Conservation (phyloP, 2,797 vertebrate species). For the Rhyacichthys aspro region DNA sequence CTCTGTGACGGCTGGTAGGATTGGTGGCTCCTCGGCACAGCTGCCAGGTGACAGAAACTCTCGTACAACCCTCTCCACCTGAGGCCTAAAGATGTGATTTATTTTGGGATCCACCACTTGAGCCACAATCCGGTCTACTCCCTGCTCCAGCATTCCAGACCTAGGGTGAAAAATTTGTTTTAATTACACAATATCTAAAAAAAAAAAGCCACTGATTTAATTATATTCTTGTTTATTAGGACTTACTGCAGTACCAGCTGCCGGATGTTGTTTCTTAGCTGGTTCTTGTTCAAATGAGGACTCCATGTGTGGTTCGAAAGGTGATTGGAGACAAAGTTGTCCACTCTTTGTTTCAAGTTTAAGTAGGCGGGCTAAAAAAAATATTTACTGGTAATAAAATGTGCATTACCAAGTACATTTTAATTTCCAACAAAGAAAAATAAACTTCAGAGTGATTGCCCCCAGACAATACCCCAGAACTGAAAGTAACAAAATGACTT, state of each 20-base stretch:
- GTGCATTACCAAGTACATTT: no score
- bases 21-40: constrained; percentile 79
- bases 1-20: constrained; percentile 66
- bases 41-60: constrained; percentile 93
- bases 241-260: constrained; percentile 98
- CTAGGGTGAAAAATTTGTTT: constrained; percentile 66
- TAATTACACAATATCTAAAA: background rate
- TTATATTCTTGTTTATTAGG: background rate
- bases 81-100: constrained; percentile 96
- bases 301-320: constrained; percentile 99
- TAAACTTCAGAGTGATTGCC: no score
- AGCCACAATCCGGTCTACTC: constrained; percentile 97
- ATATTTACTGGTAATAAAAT: background rate
- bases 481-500: no score
- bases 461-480: no score
- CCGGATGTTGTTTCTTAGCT: constrained; percentile 96
- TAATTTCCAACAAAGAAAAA: no score
- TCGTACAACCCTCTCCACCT: constrained; percentile 95
- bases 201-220: background rate
- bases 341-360: constrained; percentile 95
- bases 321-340: constrained; percentile 98
- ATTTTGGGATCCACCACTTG: constrained; percentile 99
- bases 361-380: constrained; percentile 92
- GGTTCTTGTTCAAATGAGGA: constrained; percentile 98
- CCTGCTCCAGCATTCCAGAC: constrained; percentile 98